A percentile compares a stretch with the other conserved stretches of the same genome.
phyloP scores from a whole-genome alignment of 1,140 invertebrate species.

The Euwallacea similis region DNA sequence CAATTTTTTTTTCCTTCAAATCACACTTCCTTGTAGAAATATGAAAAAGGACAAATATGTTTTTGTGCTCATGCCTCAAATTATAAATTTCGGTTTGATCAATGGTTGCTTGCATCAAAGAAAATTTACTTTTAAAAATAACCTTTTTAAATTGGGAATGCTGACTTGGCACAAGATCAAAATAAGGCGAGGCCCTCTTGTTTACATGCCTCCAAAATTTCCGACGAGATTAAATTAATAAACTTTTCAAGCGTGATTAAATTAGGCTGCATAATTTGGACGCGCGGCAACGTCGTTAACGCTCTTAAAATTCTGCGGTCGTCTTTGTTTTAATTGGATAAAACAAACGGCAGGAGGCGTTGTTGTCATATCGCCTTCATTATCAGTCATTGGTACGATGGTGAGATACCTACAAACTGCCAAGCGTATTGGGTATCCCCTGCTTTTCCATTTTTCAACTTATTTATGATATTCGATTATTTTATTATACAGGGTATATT shows the following conservation, averaged over 20 bases:
- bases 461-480: no score
- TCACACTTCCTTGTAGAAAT: no score
- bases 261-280: constrained; percentile 34
- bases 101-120: neutral
- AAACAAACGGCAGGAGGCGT: constrained; percentile 21
- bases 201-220: constrained; percentile 26
- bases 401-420: no score
- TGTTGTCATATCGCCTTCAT: constrained; percentile 6
- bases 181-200: constrained; percentile 16
- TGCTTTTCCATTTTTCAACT: no score
- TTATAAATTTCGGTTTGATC: no score
- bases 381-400: no score
- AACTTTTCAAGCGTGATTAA: constrained; percentile 37
- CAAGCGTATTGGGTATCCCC: no score
- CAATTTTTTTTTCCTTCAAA: no score
- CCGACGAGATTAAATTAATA: constrained; percentile 33
- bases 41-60: no score
- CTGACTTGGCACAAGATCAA: neutral
- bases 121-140: constrained; percentile 3
- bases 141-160: neutral
- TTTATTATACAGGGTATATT: no score
- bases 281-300: constrained; percentile 24
- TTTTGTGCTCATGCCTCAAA: no score
- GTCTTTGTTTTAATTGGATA: constrained; percentile 35
- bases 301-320: constrained; percentile 38